Base-by-base conservation (phyloP, 2,888 invertebrate species). In the Cryptocephalus moraei region DNA sequence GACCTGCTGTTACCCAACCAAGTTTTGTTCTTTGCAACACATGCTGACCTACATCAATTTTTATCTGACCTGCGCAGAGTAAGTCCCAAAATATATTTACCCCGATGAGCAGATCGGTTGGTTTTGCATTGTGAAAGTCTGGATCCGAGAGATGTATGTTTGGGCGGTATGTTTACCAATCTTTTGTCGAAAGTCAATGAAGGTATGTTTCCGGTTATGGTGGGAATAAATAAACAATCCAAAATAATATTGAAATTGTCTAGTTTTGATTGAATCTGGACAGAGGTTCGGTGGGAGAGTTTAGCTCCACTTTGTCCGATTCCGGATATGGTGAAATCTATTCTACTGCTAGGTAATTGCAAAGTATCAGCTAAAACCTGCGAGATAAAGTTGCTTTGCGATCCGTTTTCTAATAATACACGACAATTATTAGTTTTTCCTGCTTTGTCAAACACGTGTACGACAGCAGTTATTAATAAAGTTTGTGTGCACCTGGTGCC, bases 41-140 rank as follows among this genome's bases (percentile, higher is more conserved):
- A 8, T 48, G 47, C n/a, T 33, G 33, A 34, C 41, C 32, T 38
- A 33, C 32, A 1, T 44, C 49, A 34, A 49, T 31, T 9, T 39
- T 44, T 11, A 48, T 47, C 46, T 46, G 45, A 10, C 48, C 48
- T 3, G 31, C 11, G 8, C 42, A 43, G 9, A 55, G 34, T 13
- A 50, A 31, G 1, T 46, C 13, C 34, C 34, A 34, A 34, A 34
- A 34, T 34, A n/a, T 34, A 34, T 34, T n/a, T 9, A n/a, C 34
- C n/a, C 34, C 34, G n/a, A 34, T 34, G 9, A 34, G n/a, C n/a
- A 34, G n/a, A 34, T 34, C 34, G 9, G n/a, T n/a, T 34, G 49
- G 14, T 13, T 33, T 34, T 4, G 41, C 41, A 9, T 41, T 13
- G 34, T 50, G 43, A 32, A 42, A 47, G 9, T 13, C 32, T 9